Evolutionary conservation across 2,888 invertebrate species (phyloP), one percentile per base, ranked within the genome.

Genomic region (Linyphia triangularis): DNA sequence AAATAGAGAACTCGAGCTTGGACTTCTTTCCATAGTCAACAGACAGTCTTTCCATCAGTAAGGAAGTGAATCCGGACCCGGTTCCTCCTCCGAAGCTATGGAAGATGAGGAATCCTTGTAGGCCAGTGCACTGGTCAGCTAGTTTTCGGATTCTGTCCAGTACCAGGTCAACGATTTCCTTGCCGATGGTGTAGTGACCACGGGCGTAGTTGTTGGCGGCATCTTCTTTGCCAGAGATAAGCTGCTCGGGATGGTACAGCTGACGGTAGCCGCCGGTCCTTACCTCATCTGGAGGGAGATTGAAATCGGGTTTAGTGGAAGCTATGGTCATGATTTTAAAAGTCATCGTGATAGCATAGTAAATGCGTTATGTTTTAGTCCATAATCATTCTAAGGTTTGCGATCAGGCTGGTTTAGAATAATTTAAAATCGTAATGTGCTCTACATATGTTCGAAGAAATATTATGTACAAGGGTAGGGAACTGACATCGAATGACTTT

Each of bases 121-220:
- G 93, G 10, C 94, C 93, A 65, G 93, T 92, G 91, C 94, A 94
- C 91, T 93, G 93, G 90, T 94, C 94, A 16, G 92, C 91, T 43
- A 93, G 90, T 91, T 93, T 92, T 1, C 91, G 85, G 61, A 92
- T 91, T 9, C 91, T 73, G 82, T 92, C 92, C 82, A 92, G 65
- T 0, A 92, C 91, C 9, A 90, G 89, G 85, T 91, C 92, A 5
- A 93, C 91, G 22, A 92, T 91, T 89, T 92, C 92, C 75, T 92
- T 92, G 19, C 92, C 92, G 79, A 93, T 91, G n/a, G 92, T 93
- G 91, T 92, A 93, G 83, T 92, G 92, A 24, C 92, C 93, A 95
- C 96, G 92, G 0, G 96, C 96, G 92, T 95, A 97, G 93, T 97
- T 97, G 92, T 96, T 97, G 0, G 97, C 96, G 1, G 96, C 96